Base-by-base conservation (phyloP, 2,888 invertebrate species). In the Bombyx huttoni region DNA sequence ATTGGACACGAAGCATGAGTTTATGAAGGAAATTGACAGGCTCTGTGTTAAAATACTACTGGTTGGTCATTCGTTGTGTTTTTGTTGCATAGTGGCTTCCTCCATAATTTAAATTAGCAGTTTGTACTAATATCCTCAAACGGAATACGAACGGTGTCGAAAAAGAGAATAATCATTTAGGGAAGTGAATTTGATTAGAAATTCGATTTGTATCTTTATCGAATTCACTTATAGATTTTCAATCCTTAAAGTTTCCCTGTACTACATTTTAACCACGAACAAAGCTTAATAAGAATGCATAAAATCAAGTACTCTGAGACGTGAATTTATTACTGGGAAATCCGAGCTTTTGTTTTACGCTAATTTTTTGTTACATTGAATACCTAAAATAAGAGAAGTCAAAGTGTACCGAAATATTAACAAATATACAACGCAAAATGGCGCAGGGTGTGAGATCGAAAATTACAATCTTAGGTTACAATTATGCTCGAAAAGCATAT, bases 1-100 rank as follows among this genome's bases (percentile, higher is more conserved):
- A 49, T 52, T 49, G 52, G 49, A 9, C 47, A 49, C 46, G 40
- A 48, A 40, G 47, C 34, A 35, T 46, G 52, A 46, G 47, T 10
- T 46, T 52, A 52, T 52, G 49, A 46, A 34, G 34, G 46, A 52
- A 52, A 52, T 47, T 49, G 49, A 13, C 49, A 52, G 13, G 49
- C 47, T 49, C 9, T 52, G 33, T 40, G 13, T 49, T 45, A 35
- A 49, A 40, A 40, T 9, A 46, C 35, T 13, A 5, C 14, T 7
- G 7, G 10, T 51, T 46, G 8, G 34, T 46, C 3, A 40, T 49
- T 35, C 33, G 40, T 3, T 35, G 40, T 35, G 47, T 47, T 40
- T 46, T 49, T 49, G 13, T 33, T 51, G 10, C 8, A 52, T 34
- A 12, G 13, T 45, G 9, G 49, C 47, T 52, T 47, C 49, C 49